Evolutionary conservation across 2,113 vertebrate species (phyloP), one percentile per base, ranked within the genome.

Genomic region (Syngnathus floridae): DNA sequence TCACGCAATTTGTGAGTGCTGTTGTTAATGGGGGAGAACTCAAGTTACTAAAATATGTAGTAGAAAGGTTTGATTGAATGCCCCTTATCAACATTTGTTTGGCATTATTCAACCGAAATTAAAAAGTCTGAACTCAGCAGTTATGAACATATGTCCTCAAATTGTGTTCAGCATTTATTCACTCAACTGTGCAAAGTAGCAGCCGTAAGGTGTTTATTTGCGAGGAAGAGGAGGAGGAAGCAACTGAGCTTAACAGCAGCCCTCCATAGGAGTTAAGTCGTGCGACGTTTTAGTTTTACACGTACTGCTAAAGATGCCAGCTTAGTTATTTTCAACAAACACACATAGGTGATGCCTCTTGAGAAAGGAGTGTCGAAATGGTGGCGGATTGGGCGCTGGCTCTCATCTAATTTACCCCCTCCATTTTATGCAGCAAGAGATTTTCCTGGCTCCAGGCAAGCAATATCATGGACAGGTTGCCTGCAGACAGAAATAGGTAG

Each of bases 1-100:
- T 51, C 67, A 72, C n/a, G 37, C 41, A 66, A 59, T 40, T 38
- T 58, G 57, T 35, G 17, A 54, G 46, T 51, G 62, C 21, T 12
- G 19, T n/a, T 5, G 17, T 21, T 59, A 6, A 6, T 21, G 19
- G 36, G 9, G 8, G 0, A 0, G 3, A 12, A 41, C 26, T 31
- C 26, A 31, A 31, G 26, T 31, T 31, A 31, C 26, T 31, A 31
- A 31, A 31, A 31, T 31, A 31, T 31, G 26, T 3, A 19, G 19
- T 9, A n/a, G 17, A 49, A 49, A 21, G 6, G 48, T 21, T 13
- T 49, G 48, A 49, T n/a, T n/a, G 7, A 19, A 19, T 19, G 1
- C 6, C 48, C 13, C n/a, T 49, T 3, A 31, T 31, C 26, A 31
- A 31, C 26, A 31, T 3, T 49, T 49, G 7, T 49, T 17, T 49